A percentile compares a stretch with the other conserved stretches of the same genome.
These are phyloP conservation scores for Conistra vaccinii DNA, from an alignment of 2,888 invertebrate genomes.

Conservation along the genomic window DNA sequence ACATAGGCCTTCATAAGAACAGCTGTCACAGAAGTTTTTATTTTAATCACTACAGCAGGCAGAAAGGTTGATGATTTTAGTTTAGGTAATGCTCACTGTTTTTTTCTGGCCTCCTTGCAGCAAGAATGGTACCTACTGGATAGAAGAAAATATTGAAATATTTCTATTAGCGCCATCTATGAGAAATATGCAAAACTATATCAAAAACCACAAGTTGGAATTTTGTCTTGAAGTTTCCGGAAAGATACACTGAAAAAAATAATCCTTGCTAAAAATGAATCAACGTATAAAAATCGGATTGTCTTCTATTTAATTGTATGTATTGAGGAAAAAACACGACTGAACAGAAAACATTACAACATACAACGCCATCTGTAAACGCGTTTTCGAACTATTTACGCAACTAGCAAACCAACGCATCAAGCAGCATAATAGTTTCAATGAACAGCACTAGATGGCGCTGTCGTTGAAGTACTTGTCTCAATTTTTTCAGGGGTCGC, in stretches of 20 bases:
- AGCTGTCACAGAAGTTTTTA: background rate
- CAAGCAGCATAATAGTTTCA: background rate
- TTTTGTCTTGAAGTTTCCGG: background rate
- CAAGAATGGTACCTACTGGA: background rate
- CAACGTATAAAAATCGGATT: fast-evolving
- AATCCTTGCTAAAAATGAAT: background rate
- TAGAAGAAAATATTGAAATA: background rate
- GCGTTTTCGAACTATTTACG: fast-evolving
- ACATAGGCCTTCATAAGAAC: background rate
- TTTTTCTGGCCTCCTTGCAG: background rate
- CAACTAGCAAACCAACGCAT: fast-evolving
- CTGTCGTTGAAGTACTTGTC: fast-evolving
- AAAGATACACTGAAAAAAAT: background rate
- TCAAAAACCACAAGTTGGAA: background rate
- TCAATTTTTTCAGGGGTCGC: background rate
- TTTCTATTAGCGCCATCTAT: constrained; percentile 14
- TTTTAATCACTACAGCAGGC: no score
- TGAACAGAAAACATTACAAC: background rate
- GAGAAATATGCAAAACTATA: background rate
- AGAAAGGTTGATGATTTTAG: background rate
- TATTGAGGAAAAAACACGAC: background rate
- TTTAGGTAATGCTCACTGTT: background rate
- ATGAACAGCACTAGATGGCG: constrained; percentile 13
- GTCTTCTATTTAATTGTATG: background rate
- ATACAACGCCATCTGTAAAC: constrained; percentile 17